Evolutionary conservation across 2,113 vertebrate species (phyloP).

Genomic region (Agelaius phoeniceus): DNA sequence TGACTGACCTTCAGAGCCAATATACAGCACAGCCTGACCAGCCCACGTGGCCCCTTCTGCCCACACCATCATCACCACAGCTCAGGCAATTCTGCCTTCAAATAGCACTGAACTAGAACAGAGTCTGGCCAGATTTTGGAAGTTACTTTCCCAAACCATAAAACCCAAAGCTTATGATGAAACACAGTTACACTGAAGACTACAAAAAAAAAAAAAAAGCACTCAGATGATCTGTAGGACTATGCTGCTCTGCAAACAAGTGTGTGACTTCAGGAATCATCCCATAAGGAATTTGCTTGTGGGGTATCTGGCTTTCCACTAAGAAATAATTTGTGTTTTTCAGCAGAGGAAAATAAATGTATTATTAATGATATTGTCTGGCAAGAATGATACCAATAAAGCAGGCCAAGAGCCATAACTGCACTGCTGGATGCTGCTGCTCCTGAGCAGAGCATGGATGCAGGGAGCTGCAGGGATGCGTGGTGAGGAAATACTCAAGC

Average conservation of each 20-base stretch:
- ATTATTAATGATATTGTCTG: background rate
- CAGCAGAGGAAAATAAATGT: background rate
- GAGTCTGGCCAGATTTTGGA: background rate
- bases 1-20: background rate
- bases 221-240: background rate
- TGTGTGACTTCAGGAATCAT: background rate
- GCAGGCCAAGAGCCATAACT: background rate
- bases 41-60: background rate
- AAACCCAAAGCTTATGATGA: background rate
- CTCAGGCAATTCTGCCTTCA: background rate
- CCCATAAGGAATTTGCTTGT: background rate
- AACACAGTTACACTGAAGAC: background rate
- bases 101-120: background rate
- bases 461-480: background rate
- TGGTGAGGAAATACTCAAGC: constrained; percentile 2
- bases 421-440: background rate
- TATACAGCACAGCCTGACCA: background rate
- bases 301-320: background rate
- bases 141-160: background rate
- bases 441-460: background rate
- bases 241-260: background rate
- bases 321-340: background rate
- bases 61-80: background rate
- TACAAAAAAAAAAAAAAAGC: background rate
- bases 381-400: background rate